Base-by-base conservation (phyloP, 2,113 vertebrate species). In the Lamprotornis superbus region DNA sequence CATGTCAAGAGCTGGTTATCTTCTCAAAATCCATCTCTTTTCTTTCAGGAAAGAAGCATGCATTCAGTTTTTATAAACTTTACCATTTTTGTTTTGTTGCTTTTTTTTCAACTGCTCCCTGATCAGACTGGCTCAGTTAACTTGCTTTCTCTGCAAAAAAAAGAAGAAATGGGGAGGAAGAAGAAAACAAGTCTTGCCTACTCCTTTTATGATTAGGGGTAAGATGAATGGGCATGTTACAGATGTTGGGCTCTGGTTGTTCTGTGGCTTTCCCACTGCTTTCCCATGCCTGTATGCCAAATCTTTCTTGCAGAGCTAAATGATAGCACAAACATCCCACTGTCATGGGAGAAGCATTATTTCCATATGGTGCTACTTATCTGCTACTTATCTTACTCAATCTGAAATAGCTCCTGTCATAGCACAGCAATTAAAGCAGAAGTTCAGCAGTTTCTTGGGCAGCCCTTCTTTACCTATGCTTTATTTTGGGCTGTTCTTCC, bases 191-290 rank as follows among this genome's bases (percentile, higher is more conserved):
- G 4, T 7, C 77, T 35, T 63, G 24, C 15, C 61, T 89, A 6
- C 31, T 75, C 19, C 22, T 81, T 75, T 79, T 37, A 44, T 1
- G 1, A 39, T 64, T 28, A 49, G 40, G 35, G 47, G 17, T 49
- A 50, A 30, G 25, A 86, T 9, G 10, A 77, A 60, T 0, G 0
- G 76, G 28, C 1, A 1, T 39, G 55, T 50, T 39, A 33, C 5
- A 18, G 46, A 25, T 24, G 31, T 20, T 79, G 35, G 44, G 44
- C 10, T 75, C 49, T 78, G 49, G 35, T 20, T 39, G 52, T 39
- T 86, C 63, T 89, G 50, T 28, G 53, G 28, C 40, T 42, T 85
- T 65, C 17, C 68, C 14, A 2, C 53, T 78, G 44, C 37, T 74
- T 83, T 83, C 27, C 30, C 39, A 73, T 27, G 8, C 42, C 77